Base-by-base conservation (phyloP, 2,888 invertebrate species). In the Opisthograptis luteolata region DNA sequence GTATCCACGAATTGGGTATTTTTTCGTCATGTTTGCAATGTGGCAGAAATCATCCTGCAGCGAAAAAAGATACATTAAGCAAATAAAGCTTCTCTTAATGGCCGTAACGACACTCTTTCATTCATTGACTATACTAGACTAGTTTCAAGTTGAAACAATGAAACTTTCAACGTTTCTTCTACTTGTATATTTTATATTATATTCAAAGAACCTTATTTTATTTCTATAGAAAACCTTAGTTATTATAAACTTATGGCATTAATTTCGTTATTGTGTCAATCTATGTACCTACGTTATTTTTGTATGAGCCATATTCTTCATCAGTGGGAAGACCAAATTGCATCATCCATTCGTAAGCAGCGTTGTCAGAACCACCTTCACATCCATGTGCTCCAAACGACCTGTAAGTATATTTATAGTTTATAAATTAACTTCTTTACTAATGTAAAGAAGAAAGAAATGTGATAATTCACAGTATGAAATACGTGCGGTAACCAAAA, bases 341-440 rank as follows among this genome's bases (percentile, higher is more conserved):
- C 89, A 95, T 93, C 83, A 98, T 96, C 95, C 96, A 98, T 53
- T 95, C 92, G 71, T 97, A 98, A 0, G 97, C 94, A 42, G 96
- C 92, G 75, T 95, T 96, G 76, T 98, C 98, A 83, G 95, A 95
- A 4, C 98, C 98, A 5, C 98, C 98, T 72, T 97, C 95, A 78
- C 98, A 98, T 0, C 97, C 98, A 71, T 93, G 93, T 68, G 94
- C 95, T 22, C 97, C 97, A 71, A 91, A 96, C n/a, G n/a, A n/a
- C 25, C 92, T 92, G 12, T 13, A 15, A 8, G 7, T 27, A n/a
- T n/a, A n/a, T n/a, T 2, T 2, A n/a, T n/a, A n/a, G 2, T 24
- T n/a, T 6, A 6, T 20, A 6, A 20, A 6, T 3, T 20, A 3
- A 24, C 9, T 9, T 1, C 9, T 1, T n/a, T 24, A 9, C 17